phyloP scores from a whole-genome alignment of 35 echinoderm and acorn worm genomes.

The Patiria miniata region DNA sequence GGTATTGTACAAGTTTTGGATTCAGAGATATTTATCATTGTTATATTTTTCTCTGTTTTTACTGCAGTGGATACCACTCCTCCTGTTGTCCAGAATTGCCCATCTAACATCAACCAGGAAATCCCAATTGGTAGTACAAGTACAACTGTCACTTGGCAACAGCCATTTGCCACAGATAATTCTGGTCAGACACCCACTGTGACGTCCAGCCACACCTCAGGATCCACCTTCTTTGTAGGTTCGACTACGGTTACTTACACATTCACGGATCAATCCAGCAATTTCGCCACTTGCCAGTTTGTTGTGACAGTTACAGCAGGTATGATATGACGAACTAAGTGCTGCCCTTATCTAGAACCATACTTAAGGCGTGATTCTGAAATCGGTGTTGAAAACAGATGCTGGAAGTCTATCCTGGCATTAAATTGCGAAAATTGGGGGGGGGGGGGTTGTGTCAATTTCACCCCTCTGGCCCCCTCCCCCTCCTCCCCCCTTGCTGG shows the following conservation, averaged over 20 bases:
- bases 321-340: not conserved
- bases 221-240: not conserved
- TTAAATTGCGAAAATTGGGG: no score
- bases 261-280: not conserved
- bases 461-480: no score
- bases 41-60: not conserved
- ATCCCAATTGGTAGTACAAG: not conserved
- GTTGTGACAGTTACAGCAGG: not conserved
- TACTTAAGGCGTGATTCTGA: no score
- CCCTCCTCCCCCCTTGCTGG: no score
- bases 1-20: no score
- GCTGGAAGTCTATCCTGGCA: no score
- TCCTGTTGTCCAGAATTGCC: not conserved
- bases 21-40: not conserved
- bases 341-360: no score
- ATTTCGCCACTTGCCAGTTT: not conserved
- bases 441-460: no score
- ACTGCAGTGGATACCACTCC: slow-evolving; percentile 9
- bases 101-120: not conserved
- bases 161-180: slow-evolving; percentile 52
- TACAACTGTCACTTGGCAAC: slow-evolving; percentile 32
- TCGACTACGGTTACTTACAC: not conserved
- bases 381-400: no score
- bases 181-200: slow-evolving; percentile 31
- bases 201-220: not conserved